These are phyloP conservation scores for Diabrotica undecimpunctata DNA, from an alignment of 1,140 invertebrate species.

Conservation along the genomic window DNA sequence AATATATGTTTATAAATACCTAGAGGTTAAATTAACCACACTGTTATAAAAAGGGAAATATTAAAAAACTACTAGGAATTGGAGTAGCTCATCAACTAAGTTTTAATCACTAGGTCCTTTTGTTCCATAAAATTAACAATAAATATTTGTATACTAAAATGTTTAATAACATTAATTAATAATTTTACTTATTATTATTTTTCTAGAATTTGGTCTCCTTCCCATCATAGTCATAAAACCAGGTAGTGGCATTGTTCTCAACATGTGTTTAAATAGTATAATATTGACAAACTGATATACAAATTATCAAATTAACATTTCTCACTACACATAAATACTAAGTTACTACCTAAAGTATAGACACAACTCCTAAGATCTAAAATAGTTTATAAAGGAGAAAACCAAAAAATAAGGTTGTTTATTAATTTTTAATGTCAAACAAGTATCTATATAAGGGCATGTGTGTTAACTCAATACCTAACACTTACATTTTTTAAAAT, in stretches of 20 bases:
- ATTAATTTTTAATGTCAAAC: conserved; percentile 3
- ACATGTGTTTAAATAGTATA: background rate
- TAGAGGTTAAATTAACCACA: no score
- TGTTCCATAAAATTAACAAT: no score
- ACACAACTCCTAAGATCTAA: background rate
- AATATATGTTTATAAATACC: no score
- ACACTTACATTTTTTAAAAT: background rate
- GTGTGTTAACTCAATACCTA: background rate
- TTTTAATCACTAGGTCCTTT: no score
- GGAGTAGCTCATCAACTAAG: no score
- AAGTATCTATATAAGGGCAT: background rate
- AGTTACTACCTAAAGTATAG: no score
- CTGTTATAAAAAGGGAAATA: no score
- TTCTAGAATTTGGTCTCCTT: background rate
- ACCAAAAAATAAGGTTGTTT: conserved; percentile 1
- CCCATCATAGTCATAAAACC: background rate
- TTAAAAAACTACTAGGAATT: no score
- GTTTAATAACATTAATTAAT: no score
- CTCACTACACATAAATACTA: no score
- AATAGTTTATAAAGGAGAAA: background rate
- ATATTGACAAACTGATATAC: background rate
- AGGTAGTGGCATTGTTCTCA: background rate
- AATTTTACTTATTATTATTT: background rate
- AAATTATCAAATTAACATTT: background rate
- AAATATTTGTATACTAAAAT: no score